Evolutionary conservation across 2,797 vertebrate species (phyloP), one percentile per base, ranked within the genome.

Genomic region (Toxotes lorentzi): DNA sequence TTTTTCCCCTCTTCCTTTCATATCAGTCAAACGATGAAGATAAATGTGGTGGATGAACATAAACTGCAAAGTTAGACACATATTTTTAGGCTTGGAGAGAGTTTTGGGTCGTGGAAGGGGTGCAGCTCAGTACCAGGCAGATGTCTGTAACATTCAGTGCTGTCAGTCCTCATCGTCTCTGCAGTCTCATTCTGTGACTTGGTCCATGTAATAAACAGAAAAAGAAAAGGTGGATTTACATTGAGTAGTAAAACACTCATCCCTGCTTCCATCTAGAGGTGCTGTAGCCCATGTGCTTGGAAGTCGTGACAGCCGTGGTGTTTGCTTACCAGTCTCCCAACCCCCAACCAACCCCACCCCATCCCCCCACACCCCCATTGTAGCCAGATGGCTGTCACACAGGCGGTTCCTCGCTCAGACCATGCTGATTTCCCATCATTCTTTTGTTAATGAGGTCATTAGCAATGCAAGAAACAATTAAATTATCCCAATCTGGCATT

Each of bases 351-450:
- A 40, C 69, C 73, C 78, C 59, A 27, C 27, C 27, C 27, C 27
- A 30, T 30, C 27, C 27, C 27, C 27, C 27, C 27, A 30, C 27
- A 64, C 80, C 78, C 81, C 90, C 89, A 79, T 66, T 73, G 81
- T 73, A 90, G 85, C 93, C 94, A 95, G 95, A 96, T 95, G 95
- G 93, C 88, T 94, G 93, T 95, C 93, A 94, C 92, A 92, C 87
- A 93, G 92, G 88, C 92, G 61, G 89, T 91, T 86, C 88, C 88
- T 94, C 82, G 86, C 85, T 84, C 88, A 84, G 90, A 86, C 87
- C 89, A 89, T 86, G 89, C 91, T 94, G 93, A 90, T 94, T 94
- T 92, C 89, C 94, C 90, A 95, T 95, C 94, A 93, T 93, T 94
- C 93, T 94, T 92, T 79, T 72, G 83, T 91, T 95, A 95, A 95